These are phyloP conservation scores for Clarias fuscus DNA, from an alignment of 2,797 vertebrate species.

Conservation along the genomic window DNA sequence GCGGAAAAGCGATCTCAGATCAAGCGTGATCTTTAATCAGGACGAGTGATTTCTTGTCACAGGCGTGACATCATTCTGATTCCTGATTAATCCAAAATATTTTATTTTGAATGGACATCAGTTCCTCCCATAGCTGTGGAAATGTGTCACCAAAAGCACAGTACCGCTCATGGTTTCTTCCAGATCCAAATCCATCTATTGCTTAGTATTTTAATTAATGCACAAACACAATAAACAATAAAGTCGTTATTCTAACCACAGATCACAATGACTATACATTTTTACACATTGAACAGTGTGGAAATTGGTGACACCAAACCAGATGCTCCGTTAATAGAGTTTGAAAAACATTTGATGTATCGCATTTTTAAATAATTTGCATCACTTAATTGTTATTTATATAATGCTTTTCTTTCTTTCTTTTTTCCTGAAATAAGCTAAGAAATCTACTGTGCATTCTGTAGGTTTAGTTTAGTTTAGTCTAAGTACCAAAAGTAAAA, in stretches of 20 bases:
- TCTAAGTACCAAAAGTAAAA: not conserved
- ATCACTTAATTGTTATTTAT: not conserved
- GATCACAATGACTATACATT: too few species aligned
- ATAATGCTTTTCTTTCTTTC: not conserved
- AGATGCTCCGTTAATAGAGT: not conserved
- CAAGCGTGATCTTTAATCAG: not conserved
- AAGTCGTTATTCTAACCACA: too few species aligned
- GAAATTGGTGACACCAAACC: not conserved
- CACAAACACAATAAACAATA: not conserved
- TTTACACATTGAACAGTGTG: not conserved
- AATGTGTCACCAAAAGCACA: not conserved
- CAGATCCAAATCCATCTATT: not conserved
- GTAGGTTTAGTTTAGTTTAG: not conserved
- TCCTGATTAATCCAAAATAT: not conserved
- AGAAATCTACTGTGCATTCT: not conserved
- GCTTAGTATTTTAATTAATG: not conserved
- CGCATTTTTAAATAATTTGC: not conserved
- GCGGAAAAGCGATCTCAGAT: not conserved
- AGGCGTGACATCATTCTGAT: not conserved
- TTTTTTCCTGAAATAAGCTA: not conserved
- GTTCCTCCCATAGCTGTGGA: too few species aligned
- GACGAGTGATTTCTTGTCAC: not conserved
- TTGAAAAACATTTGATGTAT: not conserved
- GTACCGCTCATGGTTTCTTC: not conserved
- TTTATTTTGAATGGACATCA: too few species aligned